Conservation (phyloP, 1,140 invertebrate species). For the Bombus confusus region DNA sequence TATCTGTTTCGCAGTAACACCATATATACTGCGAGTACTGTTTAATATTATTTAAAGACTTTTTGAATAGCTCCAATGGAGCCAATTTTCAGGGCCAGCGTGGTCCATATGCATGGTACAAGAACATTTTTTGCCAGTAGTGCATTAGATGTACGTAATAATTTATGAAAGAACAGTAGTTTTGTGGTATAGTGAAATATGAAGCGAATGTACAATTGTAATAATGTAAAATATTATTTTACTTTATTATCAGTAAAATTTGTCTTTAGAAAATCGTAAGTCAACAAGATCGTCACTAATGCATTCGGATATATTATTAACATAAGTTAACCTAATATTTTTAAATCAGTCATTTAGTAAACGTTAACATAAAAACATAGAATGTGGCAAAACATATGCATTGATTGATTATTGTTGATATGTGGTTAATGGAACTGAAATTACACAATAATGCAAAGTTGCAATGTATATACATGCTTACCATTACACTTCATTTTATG, state of each 20-base stretch:
- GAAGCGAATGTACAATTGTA: slow-evolving; percentile 66
- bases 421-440: slow-evolving; percentile 31
- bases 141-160: slow-evolving; percentile 64
- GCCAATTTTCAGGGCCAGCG: slow-evolving; percentile 54
- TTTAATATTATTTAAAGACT: slow-evolving; percentile 64
- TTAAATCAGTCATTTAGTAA: slow-evolving; percentile 63
- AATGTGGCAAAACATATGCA: slow-evolving; percentile 20
- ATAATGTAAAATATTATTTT: slow-evolving; percentile 69
- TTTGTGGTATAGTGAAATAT: slow-evolving; percentile 60
- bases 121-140: slow-evolving; percentile 66
- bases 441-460: slow-evolving; percentile 50
- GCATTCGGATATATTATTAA: slow-evolving; percentile 43
- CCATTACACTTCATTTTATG: slow-evolving; percentile 53
- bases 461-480: slow-evolving; percentile 70
- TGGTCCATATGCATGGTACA: slow-evolving; percentile 59
- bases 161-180: slow-evolving; percentile 66
- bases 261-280: slow-evolving; percentile 17
- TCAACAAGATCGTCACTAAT: slow-evolving; percentile 40
- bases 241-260: slow-evolving; percentile 50
- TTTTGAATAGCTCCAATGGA: slow-evolving; percentile 51
- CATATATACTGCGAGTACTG: slow-evolving; percentile 28
- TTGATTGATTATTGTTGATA: slow-evolving; percentile 24
- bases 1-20: slow-evolving; percentile 67
- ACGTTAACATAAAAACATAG: slow-evolving; percentile 32
- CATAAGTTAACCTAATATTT: slow-evolving; percentile 64